phyloP scores from a whole-genome alignment of 1,140 invertebrate species.

The Zaprionus gabonicus region DNA sequence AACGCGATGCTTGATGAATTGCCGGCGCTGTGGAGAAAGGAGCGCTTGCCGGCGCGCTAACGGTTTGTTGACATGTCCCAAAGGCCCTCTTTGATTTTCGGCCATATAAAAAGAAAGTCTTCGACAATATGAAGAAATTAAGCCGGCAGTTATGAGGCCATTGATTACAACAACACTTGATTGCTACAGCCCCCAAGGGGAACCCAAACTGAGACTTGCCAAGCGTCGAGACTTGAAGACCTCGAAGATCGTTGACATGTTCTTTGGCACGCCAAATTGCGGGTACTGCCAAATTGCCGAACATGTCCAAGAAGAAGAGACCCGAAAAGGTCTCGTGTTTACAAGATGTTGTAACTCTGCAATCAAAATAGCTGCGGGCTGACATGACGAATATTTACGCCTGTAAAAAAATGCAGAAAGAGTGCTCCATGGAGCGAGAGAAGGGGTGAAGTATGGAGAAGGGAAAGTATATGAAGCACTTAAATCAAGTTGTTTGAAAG shows the following conservation, averaged over 20 bases:
- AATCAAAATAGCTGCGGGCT: slow-evolving; percentile 75
- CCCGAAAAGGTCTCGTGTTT: slow-evolving; percentile 53
- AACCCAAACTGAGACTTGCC: background rate
- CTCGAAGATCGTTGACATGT: slow-evolving; percentile 66
- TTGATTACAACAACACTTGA: slow-evolving; percentile 33
- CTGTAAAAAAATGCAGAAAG: background rate
- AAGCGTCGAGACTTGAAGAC: background rate
- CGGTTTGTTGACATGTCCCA: slow-evolving; percentile 71
- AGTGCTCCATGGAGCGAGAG: background rate
- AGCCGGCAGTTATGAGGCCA: slow-evolving; percentile 18
- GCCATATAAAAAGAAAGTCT: slow-evolving; percentile 60
- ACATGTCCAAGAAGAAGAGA: slow-evolving; percentile 1
- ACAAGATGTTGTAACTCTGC: slow-evolving; percentile 69
- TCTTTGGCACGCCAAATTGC: slow-evolving; percentile 49
- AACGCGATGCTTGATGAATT: slow-evolving; percentile 31
- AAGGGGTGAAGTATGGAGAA: background rate
- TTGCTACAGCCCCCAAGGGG: background rate
- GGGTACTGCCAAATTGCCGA: slow-evolving; percentile 21
- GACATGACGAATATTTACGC: slow-evolving; percentile 59
- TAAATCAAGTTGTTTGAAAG: background rate
- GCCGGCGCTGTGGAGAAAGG: slow-evolving; percentile 43
- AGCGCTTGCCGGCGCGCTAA: slow-evolving; percentile 58
- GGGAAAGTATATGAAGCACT: background rate
- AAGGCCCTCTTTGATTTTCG: slow-evolving; percentile 39
- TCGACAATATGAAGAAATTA: slow-evolving; percentile 74